Conservation (phyloP, 2,797 vertebrate genomes). For the Acestrorhynchus altus region DNA sequence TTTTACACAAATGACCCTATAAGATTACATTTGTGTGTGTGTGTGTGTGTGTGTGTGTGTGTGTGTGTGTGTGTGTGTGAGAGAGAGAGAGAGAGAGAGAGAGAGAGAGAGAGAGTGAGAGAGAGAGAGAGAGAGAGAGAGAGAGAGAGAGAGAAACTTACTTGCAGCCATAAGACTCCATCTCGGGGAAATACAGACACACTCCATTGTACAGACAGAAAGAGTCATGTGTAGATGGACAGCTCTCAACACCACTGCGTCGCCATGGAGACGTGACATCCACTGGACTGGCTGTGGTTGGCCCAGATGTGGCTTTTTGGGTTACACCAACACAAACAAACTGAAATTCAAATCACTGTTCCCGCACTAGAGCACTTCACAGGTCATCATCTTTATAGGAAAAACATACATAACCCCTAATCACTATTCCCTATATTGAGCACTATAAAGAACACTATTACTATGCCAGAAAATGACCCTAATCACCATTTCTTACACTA, state of each 20-base stretch:
- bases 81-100: too few relatives aligned
- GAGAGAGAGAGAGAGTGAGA: too few relatives aligned
- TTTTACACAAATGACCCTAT: not conserved
- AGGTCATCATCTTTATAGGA: not conserved
- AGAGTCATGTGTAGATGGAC: constrained; percentile 81
- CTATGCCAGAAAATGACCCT: not conserved
- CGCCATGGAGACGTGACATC: constrained; percentile 60
- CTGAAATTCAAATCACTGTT: not conserved
- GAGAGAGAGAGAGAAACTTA: constrained; percentile 73
- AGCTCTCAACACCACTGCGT: constrained; percentile 68
- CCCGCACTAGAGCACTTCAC: not conserved
- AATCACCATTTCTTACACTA: not conserved
- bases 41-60: not conserved
- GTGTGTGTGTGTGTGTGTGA: not conserved
- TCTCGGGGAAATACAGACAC: constrained; percentile 86
- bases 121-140: too few relatives aligned
- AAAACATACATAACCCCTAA: not conserved
- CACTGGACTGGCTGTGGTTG: constrained; percentile 61
- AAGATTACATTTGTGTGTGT: not conserved
- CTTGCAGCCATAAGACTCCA: constrained; percentile 90
- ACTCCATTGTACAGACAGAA: constrained; percentile 89
- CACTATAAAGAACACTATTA: not conserved
- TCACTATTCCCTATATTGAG: not conserved
- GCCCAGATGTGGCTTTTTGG: constrained; percentile 43
- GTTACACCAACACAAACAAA: constrained; percentile 16